Evolutionary conservation across 2,888 invertebrate genomes (phyloP).

Genomic region (Sinotaia quadrata): DNA sequence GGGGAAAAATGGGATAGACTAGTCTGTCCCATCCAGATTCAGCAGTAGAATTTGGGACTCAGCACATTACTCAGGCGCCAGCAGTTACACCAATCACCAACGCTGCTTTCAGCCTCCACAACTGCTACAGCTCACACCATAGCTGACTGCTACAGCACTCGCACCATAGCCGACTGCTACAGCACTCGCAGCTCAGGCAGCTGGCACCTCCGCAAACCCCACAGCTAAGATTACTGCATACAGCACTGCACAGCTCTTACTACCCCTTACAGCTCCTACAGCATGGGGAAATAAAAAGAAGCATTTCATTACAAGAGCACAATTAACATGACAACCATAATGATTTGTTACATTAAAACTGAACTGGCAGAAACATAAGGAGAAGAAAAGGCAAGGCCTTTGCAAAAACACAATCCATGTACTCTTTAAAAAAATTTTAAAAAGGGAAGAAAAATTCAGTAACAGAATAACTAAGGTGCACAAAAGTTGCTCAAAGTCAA

Average conservation of each 20-base stretch:
- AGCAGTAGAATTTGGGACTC: background rate
- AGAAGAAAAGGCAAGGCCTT: no score
- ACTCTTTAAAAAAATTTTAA: no score
- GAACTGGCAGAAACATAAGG: no score
- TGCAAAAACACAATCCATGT: no score
- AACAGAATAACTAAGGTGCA: no score
- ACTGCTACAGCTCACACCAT: conserved; percentile 30
- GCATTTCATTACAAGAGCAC: conserved; percentile 32
- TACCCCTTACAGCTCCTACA: conserved; percentile 43
- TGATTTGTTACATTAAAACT: no score
- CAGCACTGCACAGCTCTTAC: conserved; percentile 29
- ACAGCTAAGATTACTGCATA: conserved; percentile 32
- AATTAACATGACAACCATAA: no score
- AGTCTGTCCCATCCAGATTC: no score
- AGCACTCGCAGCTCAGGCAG: conserved; percentile 26
- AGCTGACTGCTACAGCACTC: conserved; percentile 33
- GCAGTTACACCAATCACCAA: conserved; percentile 9
- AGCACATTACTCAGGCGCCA: conserved; percentile 10
- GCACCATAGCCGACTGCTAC: conserved; percentile 30
- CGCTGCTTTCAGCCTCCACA: conserved; percentile 6
- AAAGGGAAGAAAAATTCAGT: no score
- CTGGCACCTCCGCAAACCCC: conserved; percentile 27
- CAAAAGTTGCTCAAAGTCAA: no score
- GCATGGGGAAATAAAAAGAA: conserved; percentile 38
- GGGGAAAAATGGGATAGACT: no score